phyloP scores from a whole-genome alignment of 1,140 invertebrate species.

The Lethrus apterus region DNA sequence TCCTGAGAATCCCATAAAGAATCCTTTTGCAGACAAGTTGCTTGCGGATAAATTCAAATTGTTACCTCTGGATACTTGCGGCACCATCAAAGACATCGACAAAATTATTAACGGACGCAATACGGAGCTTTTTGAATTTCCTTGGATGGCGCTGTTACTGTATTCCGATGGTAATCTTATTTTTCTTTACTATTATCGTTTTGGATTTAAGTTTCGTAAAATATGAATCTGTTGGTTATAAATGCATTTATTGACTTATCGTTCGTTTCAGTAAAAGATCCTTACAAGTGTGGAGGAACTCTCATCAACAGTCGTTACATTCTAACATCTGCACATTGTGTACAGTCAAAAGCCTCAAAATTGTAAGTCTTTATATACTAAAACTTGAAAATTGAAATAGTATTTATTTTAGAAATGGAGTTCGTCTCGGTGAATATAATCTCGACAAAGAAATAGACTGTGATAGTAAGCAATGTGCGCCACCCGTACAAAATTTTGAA shows the following conservation, averaged over 20 bases:
- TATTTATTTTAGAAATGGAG: conserved; percentile 40
- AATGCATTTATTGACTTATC: not conserved
- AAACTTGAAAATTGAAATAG: not conserved
- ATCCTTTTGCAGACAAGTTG: too few species aligned
- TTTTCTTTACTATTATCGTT: conserved; percentile 5
- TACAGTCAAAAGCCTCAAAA: conserved; percentile 44
- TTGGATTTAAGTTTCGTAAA: not conserved
- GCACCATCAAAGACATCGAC: conserved; percentile 33
- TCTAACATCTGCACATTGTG: conserved; percentile 63
- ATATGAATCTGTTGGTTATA: too few species aligned
- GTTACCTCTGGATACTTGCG: conserved; percentile 41
- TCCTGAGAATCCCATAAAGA: too few species aligned
- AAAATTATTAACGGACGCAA: conserved; percentile 51
- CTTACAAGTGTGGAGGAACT: conserved; percentile 56
- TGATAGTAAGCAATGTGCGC: conserved; percentile 47
- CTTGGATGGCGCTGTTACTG: conserved; percentile 58
- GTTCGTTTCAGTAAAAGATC: conserved; percentile 35
- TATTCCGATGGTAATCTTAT: conserved; percentile 43
- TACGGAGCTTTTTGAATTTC: conserved; percentile 52
- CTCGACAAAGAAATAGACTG: conserved; percentile 51
- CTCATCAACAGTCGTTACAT: conserved; percentile 59
- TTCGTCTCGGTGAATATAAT: conserved; percentile 59
- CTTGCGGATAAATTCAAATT: conserved; percentile 39
- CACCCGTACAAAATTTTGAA: conserved; percentile 50
- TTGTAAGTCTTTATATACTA: conserved; percentile 31